These are phyloP conservation scores for Sarcoramphus papa DNA, from an alignment of 2,797 vertebrate species.

Conservation along the genomic window DNA sequence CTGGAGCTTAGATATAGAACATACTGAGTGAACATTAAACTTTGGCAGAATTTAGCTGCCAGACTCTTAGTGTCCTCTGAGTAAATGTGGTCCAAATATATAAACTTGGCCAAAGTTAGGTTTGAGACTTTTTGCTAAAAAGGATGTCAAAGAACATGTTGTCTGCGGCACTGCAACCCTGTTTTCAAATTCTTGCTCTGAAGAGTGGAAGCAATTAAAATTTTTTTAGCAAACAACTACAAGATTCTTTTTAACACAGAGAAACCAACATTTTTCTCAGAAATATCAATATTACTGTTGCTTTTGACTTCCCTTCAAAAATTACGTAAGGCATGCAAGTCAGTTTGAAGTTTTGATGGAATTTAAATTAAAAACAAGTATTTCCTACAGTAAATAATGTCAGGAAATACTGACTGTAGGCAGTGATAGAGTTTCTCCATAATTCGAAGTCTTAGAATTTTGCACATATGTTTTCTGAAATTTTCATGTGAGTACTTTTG, in stretches of 20 bases:
- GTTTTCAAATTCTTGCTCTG: not conserved
- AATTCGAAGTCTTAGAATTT: not conserved
- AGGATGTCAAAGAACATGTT: not conserved
- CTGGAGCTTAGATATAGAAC: not conserved
- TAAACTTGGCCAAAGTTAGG: not conserved
- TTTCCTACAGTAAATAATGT: not conserved
- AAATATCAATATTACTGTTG: not conserved
- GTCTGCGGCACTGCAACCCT: not conserved
- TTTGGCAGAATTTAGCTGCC: not conserved
- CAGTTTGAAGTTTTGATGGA: not conserved
- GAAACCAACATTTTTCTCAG: not conserved
- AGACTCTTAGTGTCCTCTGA: not conserved
- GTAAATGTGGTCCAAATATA: not conserved
- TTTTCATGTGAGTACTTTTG: not conserved
- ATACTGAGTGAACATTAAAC: not conserved
- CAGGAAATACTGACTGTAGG: not conserved
- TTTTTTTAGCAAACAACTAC: not conserved
- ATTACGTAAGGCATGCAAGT: not conserved
- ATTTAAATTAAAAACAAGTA: not conserved
- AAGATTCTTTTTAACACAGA: not conserved
- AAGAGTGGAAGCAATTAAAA: not conserved
- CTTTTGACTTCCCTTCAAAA: not conserved
- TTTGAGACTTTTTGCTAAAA: not conserved
- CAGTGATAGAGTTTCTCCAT: not conserved
- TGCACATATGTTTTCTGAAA: not conserved